A percentile compares a stretch with the other conserved stretches of the same genome.
phyloP scores from a whole-genome alignment of 1,140 invertebrate species.

The Rhagoletis zephyria region DNA sequence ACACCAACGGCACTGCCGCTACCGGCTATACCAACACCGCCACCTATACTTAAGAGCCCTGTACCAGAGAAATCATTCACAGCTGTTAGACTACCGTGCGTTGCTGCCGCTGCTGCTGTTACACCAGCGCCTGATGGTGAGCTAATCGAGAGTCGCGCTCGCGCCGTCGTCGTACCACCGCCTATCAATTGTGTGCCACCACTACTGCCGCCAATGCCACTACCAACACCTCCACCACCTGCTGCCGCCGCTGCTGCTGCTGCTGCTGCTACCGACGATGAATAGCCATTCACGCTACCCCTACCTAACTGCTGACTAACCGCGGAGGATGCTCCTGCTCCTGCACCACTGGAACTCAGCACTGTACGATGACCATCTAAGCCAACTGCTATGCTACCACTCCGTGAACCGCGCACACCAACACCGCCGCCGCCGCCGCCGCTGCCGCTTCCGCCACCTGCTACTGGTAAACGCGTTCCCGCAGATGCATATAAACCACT shows the following conservation, averaged over 20 bases:
- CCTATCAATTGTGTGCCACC: not conserved
- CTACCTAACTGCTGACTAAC: not conserved
- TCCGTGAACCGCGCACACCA: constrained; percentile 55
- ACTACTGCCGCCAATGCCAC: not conserved
- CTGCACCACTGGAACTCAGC: not conserved
- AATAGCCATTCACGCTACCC: constrained; percentile 37
- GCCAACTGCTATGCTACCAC: constrained; percentile 57
- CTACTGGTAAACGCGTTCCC: constrained; percentile 34
- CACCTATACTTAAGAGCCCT: not conserved
- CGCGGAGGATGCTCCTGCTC: not conserved
- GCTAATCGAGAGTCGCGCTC: constrained; percentile 36
- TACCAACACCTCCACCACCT: constrained; percentile 55
- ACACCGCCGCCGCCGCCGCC: constrained; percentile 2
- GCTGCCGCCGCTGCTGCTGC: constrained; percentile 55
- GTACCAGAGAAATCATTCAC: constrained; percentile 27
- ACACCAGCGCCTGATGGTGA: constrained; percentile 35
- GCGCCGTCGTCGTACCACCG: not conserved
- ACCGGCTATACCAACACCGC: not conserved
- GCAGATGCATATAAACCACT: constrained; percentile 58
- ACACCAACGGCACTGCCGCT: not conserved
- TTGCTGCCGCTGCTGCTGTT: constrained; percentile 39
- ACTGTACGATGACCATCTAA: constrained; percentile 19
- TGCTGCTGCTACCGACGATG: constrained; percentile 54
- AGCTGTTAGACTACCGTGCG: constrained; percentile 54
- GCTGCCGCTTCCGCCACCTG: not conserved